Percentiles rank a stretch among this genome's conserved stretches.
Evolutionary conservation across 1,140 invertebrate species (phyloP).

Genomic region (Hormaphis cornu): DNA sequence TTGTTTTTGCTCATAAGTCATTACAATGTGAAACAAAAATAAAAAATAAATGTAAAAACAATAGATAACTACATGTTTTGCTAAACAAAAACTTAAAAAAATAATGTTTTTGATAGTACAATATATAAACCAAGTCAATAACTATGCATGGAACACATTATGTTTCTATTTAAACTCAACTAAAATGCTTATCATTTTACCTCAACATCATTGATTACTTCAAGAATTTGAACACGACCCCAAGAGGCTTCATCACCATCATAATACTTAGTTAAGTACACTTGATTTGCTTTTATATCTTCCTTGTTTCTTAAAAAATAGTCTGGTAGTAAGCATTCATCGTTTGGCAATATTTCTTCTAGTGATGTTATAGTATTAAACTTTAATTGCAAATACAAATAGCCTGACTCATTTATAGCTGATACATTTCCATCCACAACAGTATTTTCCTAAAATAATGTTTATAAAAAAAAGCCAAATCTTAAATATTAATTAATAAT

Average conservation of each 20-base stretch:
- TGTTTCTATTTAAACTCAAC: too few relatives aligned
- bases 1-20: too few relatives aligned
- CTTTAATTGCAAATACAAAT: slow-evolving; percentile 28
- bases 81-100: too few relatives aligned
- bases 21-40: too few relatives aligned
- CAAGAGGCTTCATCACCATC: not conserved
- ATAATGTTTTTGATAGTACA: too few relatives aligned
- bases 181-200: too few relatives aligned
- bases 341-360: slow-evolving; percentile 17
- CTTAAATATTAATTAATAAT: not conserved
- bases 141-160: too few relatives aligned
- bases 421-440: slow-evolving; percentile 16
- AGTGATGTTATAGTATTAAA: not conserved
- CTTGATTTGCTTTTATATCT: not conserved
- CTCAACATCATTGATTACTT: not conserved
- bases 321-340: not conserved
- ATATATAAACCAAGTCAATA: too few relatives aligned
- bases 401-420: not conserved
- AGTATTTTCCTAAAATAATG: not conserved
- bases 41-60: too few relatives aligned
- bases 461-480: not conserved
- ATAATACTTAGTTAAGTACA: slow-evolving; percentile 5
- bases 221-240: slow-evolving; percentile 12
- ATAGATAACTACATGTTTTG: too few relatives aligned
- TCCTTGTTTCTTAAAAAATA: slow-evolving; percentile 6